Evolutionary conservation across 53 echinoderm and acorn worm genomes (phyloP), one percentile per base, ranked within the genome.

Genomic region (Holothuria leucospilota): DNA sequence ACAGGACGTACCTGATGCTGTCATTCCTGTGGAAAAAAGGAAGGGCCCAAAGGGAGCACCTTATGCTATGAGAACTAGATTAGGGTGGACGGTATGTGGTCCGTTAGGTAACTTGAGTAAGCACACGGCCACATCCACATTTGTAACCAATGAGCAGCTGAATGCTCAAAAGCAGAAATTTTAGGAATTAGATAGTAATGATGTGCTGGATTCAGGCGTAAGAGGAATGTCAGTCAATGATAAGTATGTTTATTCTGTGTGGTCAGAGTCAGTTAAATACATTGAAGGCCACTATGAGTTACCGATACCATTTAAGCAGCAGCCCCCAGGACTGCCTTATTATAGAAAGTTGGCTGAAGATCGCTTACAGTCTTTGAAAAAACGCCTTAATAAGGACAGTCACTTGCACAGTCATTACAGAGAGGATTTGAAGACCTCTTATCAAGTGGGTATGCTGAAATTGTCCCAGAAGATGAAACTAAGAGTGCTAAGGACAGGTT

Each of bases 191-290:
- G 81, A 87, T 52, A 18, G 60, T 8, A 69, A 20, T 62, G 82
- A 82, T 41, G 34, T 60, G 20, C 65, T 88, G 14, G 23, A 58
- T 6, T 41, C 69, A 2, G 72, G 61, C 38, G 26, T 34, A 5
- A 81, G 69, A 24, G 70, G 81, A 14, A 81, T 82, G 88, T 88
- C 82, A 46, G 62, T 88, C 8, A 81, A 82, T 59, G 82, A 88
- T 72, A 88, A 82, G 39, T 23, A 56, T 30, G 88, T 68, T 23
- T n/a, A 61, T 42, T 46, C 88, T 8, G 3, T 88, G 24, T 80
- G 87, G 81, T 39, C 58, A 24, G 62, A 73, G 30, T 30, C 60
- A 29, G 46, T 86, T 20, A 62, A 61, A 24, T 9, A 49, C 12
- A 74, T 39, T 4, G 86, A 78, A 18, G 86, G 86, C 15, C 79